These are phyloP conservation scores for Magallana angulata DNA, from an alignment of 1,140 invertebrate genomes.

Conservation along the genomic window DNA sequence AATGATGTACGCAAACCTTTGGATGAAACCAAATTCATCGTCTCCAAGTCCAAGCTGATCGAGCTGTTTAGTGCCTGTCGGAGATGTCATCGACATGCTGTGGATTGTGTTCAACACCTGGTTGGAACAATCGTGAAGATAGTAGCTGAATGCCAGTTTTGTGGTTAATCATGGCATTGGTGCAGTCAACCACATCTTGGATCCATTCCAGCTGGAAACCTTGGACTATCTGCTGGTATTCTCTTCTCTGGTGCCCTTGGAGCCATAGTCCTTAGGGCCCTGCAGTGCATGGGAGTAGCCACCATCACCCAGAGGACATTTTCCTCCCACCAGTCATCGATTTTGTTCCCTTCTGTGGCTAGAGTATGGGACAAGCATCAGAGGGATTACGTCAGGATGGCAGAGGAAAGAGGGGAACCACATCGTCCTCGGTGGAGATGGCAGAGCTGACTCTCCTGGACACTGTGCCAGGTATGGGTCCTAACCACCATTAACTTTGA, in stretches of 20 bases:
- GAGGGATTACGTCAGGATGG: not conserved
- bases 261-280: not conserved
- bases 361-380: constrained; percentile 40
- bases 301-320: constrained; percentile 25
- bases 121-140: constrained; percentile 29
- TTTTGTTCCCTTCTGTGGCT: constrained; percentile 33
- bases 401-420: no score
- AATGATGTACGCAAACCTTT: not conserved
- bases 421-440: constrained; percentile 57
- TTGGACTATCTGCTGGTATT: constrained; percentile 27
- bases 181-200: constrained; percentile 38
- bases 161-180: not conserved
- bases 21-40: constrained; percentile 9
- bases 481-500: constrained; percentile 55
- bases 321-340: constrained; percentile 42
- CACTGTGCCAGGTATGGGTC: constrained; percentile 60
- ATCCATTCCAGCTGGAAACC: constrained; percentile 42
- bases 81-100: not conserved
- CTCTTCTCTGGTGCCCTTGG: constrained; percentile 45
- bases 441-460: constrained; percentile 53
- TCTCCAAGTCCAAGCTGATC: constrained; percentile 4
- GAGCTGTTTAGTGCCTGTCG: constrained; percentile 32
- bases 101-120: not conserved
- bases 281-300: constrained; percentile 40
- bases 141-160: constrained; percentile 28